Evolutionary conservation across 35 echinoderm and acorn worm genomes (phyloP).

Genomic region (Lytechinus variegatus): DNA sequence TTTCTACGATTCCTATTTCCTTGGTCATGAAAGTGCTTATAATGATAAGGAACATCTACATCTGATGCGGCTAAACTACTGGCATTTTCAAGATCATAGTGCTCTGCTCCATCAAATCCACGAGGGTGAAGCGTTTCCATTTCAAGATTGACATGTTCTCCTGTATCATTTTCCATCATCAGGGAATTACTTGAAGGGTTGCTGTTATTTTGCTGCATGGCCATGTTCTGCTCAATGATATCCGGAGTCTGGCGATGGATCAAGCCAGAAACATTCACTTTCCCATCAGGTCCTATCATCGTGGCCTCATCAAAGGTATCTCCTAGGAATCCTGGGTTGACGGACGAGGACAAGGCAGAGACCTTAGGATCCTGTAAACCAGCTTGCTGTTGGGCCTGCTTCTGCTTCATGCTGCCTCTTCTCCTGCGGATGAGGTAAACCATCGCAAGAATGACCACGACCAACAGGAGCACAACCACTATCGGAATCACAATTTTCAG

Average conservation of each 20-base stretch:
- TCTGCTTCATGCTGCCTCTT: constrained; percentile 27
- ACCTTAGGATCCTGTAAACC: background rate
- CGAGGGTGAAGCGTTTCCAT: constrained; percentile 7
- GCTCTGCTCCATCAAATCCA: constrained; percentile 65
- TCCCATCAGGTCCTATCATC: constrained; percentile 74
- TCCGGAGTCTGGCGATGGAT: constrained; percentile 75
- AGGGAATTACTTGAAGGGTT: constrained; percentile 60
- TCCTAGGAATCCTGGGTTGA: constrained; percentile 66
- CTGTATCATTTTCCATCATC: constrained; percentile 63
- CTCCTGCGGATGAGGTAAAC: constrained; percentile 36
- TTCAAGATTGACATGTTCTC: constrained; percentile 58
- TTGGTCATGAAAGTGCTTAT: constrained; percentile 88
- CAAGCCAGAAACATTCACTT: background rate
- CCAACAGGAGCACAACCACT: constrained; percentile 60
- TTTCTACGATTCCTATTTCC: constrained; percentile 67
- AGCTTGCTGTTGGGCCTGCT: constrained; percentile 8
- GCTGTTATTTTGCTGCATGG: constrained; percentile 55
- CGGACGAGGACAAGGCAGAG: constrained; percentile 42
- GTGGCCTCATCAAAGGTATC: constrained; percentile 91
- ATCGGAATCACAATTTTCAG: constrained; percentile 49
- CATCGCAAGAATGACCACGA: constrained; percentile 51
- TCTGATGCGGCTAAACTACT: constrained; percentile 98
- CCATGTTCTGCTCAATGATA: constrained; percentile 89
- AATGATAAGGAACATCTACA: constrained; percentile 96
- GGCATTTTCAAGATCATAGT: constrained; percentile 97